Evolutionary conservation across 2,113 vertebrate genomes (phyloP).

Genomic region (Tyrannus savana): DNA sequence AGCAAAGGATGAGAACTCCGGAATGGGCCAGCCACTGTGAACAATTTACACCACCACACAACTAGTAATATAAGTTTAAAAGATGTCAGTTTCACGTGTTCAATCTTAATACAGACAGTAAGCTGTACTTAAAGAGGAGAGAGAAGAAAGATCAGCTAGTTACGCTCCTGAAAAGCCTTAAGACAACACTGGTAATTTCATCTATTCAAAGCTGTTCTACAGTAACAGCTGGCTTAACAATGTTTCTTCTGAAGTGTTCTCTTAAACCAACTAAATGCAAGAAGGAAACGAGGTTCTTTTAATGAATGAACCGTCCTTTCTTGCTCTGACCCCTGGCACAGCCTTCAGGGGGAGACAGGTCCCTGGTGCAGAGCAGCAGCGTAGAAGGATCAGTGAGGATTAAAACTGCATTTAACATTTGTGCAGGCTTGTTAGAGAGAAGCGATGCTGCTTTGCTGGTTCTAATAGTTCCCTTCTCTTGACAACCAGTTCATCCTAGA

Average conservation of each 20-base stretch:
- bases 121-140: background rate
- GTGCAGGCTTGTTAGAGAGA: background rate
- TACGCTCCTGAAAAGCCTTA: background rate
- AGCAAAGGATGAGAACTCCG: background rate
- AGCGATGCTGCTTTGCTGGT: background rate
- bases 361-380: background rate
- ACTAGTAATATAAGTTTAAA: background rate
- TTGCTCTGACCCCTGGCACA: background rate
- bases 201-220: background rate
- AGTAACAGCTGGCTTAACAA: background rate
- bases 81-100: background rate
- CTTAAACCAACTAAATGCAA: background rate
- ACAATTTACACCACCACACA: background rate
- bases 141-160: background rate
- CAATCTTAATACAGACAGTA: background rate
- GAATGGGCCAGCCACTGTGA: background rate
- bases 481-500: background rate
- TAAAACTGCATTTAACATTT: background rate
- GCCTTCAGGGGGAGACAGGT: background rate
- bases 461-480: background rate
- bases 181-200: background rate
- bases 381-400: fast-evolving
- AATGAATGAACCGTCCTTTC: background rate
- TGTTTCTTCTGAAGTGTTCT: no score
- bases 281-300: background rate